A percentile compares a stretch with the other conserved stretches of the same genome.
These are phyloP conservation scores for Scomber scombrus DNA, from an alignment of 2,113 vertebrate genomes.

Conservation along the genomic window DNA sequence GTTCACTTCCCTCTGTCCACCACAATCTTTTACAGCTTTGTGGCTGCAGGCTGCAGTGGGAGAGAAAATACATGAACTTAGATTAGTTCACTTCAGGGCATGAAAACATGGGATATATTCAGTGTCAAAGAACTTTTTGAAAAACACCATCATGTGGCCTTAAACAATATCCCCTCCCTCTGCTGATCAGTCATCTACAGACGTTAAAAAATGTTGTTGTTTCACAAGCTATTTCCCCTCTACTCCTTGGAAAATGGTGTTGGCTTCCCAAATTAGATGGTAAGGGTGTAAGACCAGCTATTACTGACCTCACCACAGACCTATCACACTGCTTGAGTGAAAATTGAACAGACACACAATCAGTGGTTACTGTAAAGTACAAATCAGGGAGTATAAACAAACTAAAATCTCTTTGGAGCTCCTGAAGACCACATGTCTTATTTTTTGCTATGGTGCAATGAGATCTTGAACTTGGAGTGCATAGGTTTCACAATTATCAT, in stretches of 20 bases:
- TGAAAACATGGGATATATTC: constrained; percentile 16
- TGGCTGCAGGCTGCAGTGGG: constrained; percentile 43
- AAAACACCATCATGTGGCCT: background rate
- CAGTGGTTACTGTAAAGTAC: background rate
- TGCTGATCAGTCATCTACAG: constrained; percentile 10
- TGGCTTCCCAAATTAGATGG: constrained; percentile 44
- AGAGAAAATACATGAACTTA: constrained; percentile 25
- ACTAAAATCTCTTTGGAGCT: background rate
- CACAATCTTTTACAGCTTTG: constrained; percentile 49
- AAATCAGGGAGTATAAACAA: constrained; percentile 29
- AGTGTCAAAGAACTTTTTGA: no score
- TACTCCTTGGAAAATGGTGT: constrained; percentile 34
- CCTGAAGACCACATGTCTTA: background rate
- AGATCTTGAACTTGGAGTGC: constrained; percentile 1
- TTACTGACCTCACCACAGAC: constrained; percentile 48
- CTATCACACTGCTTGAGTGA: constrained; percentile 32
- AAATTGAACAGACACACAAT: constrained; percentile 26
- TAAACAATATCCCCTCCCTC: constrained; percentile 2
- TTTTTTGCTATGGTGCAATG: constrained; percentile 2
- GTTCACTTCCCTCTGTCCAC: constrained; percentile 39
- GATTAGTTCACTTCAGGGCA: constrained; percentile 6
- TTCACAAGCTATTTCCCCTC: constrained; percentile 8
- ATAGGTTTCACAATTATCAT: background rate
- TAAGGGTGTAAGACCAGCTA: constrained; percentile 37
- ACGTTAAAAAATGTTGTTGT: background rate